Base-by-base conservation (phyloP, 2,888 invertebrate species). In the Augiades crinisus region DNA sequence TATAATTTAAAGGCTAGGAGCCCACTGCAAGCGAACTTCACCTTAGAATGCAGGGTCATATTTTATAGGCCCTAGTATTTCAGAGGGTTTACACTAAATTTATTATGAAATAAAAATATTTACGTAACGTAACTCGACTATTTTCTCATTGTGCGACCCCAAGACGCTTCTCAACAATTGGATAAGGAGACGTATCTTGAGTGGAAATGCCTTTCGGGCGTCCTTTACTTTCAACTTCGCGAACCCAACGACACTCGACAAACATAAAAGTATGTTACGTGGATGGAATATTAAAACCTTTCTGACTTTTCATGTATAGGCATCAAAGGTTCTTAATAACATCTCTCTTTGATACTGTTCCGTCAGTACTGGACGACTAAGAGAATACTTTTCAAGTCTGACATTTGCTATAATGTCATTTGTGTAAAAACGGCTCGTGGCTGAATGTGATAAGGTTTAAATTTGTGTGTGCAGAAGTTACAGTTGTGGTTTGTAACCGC, bases 211-310 rank as follows among this genome's bases (percentile, higher is more conserved):
- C 38, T 70, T 68, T 66, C 58, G 61, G 62, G 61, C 66, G 66
- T 68, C 65, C 74, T 71, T 73, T 68, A 69, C 70, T 72, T 68
- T 62, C 62, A 69, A 71, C 68, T 68, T 65, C 60, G 60, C 56
- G 59, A 64, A 65, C 62, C 64, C 71, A 64, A 67, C 72, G 75
- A 73, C 76, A 77, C 81, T 83, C 67, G 58, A 76, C 68, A 72
- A 65, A 70, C 63, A 65, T 64, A 67, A 62, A 77, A 79, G 72
- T 75, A 70, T 73, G 72, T 75, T 70, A 75, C 78, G 72, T 67
- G 70, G 62, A 67, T 64, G 72, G 79, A 81, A 82, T 83, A 78
- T 82, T 82, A 55, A 73, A 60, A 60, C 70, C 73, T 75, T 72
- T 68, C 67, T 70, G 70, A 68, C 70, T 78, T 73, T 70, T 65